A percentile compares a stretch with the other conserved stretches of the same genome.
Evolutionary conservation across 2,113 vertebrate species (phyloP).

Genomic region (Forbesichthys papilliferus): DNA sequence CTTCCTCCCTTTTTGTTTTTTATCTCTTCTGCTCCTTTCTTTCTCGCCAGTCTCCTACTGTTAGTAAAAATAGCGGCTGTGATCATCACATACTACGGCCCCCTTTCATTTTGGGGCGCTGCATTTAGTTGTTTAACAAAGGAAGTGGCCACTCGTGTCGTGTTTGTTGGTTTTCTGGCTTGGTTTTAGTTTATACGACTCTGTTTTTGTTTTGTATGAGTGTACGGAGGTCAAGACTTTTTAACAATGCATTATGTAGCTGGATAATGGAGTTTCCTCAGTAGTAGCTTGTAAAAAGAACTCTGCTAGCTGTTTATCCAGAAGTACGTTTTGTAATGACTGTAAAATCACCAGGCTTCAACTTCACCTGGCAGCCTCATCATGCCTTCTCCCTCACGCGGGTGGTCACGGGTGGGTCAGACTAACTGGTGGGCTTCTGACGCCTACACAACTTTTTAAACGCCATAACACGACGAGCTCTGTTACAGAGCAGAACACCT

Average conservation of each 20-base stretch:
- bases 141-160: slow-evolving; percentile 58
- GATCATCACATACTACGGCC: slow-evolving; percentile 41
- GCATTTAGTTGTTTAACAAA: slow-evolving; percentile 29
- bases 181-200: slow-evolving; percentile 11
- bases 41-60: slow-evolving; percentile 57
- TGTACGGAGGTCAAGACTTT: slow-evolving; percentile 23
- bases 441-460: slow-evolving; percentile 33
- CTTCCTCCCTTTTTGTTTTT: slow-evolving; percentile 36
- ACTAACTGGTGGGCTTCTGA: slow-evolving; percentile 26
- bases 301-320: slow-evolving; percentile 33
- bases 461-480: slow-evolving; percentile 21
- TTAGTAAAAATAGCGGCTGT: slow-evolving; percentile 76
- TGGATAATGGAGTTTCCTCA: not conserved
- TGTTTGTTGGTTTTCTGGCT: slow-evolving; percentile 43
- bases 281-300: not conserved
- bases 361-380: slow-evolving; percentile 28
- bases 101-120: slow-evolving; percentile 26
- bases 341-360: slow-evolving; percentile 37
- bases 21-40: slow-evolving; percentile 31
- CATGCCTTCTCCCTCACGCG: not conserved
- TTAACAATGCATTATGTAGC: slow-evolving; percentile 38
- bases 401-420: slow-evolving; percentile 13
- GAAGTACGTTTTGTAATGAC: slow-evolving; percentile 47
- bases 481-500: slow-evolving; percentile 43
- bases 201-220: slow-evolving; percentile 10